A percentile compares a stretch with the other conserved stretches of the same genome.
phyloP scores from a whole-genome alignment of 2,888 invertebrate species.

The Lepidocyrtoides sp. region DNA sequence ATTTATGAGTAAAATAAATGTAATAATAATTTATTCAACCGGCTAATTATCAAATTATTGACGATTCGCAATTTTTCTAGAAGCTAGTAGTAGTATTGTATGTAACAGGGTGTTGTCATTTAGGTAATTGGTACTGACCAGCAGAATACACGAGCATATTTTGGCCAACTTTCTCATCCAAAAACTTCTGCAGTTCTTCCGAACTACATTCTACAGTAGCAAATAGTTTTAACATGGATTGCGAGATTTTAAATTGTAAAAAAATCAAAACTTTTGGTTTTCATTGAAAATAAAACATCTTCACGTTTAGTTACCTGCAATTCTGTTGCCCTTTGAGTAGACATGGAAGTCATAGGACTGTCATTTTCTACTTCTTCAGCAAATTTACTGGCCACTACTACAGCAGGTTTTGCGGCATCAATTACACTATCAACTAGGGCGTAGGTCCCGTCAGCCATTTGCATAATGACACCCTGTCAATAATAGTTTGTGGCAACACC shows the following conservation, averaged over 20 bases:
- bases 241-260: too few relatives aligned
- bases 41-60: too few relatives aligned
- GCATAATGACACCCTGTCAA: conserved; percentile 79
- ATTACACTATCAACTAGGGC: conserved; percentile 79
- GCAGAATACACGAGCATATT: conserved; percentile 82
- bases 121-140: conserved; percentile 84
- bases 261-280: too few relatives aligned
- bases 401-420: conserved; percentile 72
- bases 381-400: conserved; percentile 74
- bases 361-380: conserved; percentile 95
- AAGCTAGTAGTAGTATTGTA: too few relatives aligned
- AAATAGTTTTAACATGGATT: conserved; percentile 99
- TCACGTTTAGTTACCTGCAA: too few relatives aligned
- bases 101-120: conserved; percentile 77
- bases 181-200: conserved; percentile 94
- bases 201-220: conserved; percentile 96
- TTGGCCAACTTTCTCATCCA: conserved; percentile 94
- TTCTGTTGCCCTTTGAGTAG: conserved; percentile 97
- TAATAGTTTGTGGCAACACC: too few relatives aligned
- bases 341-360: conserved; percentile 97
- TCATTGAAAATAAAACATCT: conserved; percentile 98
- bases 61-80: too few relatives aligned
- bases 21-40: too few relatives aligned
- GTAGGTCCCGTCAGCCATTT: conserved; percentile 78
- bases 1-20: too few relatives aligned